Conservation (phyloP, 2,113 vertebrate species). For the Sylvia atricapilla region DNA sequence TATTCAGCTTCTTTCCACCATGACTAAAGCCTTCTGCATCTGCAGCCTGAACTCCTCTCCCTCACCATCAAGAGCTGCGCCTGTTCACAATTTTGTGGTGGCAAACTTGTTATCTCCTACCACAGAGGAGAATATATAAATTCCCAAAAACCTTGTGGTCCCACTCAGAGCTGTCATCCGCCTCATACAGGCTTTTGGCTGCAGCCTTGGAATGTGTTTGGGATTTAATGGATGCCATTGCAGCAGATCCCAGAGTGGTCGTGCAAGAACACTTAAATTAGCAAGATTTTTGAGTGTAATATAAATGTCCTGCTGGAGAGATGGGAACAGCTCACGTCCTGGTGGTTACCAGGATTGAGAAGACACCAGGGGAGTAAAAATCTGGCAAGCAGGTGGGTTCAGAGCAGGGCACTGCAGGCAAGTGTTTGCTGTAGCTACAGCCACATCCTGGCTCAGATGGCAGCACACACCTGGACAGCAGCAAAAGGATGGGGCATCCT, state of each 20-base stretch:
- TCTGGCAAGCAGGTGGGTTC: background rate
- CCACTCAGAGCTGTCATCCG: background rate
- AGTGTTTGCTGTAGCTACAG: background rate
- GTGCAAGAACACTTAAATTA: background rate
- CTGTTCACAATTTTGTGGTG: background rate
- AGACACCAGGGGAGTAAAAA: background rate
- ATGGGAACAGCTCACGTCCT: background rate
- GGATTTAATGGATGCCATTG: background rate
- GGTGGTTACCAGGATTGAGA: background rate
- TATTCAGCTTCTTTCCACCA: background rate
- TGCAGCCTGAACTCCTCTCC: background rate
- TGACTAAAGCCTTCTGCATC: background rate
- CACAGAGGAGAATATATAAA: background rate
- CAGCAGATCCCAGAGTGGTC: background rate
- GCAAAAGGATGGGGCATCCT: background rate
- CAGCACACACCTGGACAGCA: background rate
- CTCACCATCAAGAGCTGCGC: rapidly evolving
- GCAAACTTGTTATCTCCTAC: background rate
- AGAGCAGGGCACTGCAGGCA: background rate
- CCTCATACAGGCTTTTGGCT: background rate
- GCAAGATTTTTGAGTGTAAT: background rate
- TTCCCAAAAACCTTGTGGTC: background rate
- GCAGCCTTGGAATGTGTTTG: background rate
- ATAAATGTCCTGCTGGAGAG: background rate
- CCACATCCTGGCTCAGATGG: background rate